Evolutionary conservation across 1,140 invertebrate genomes (phyloP), one percentile per base, ranked within the genome.

Genomic region (Trichoplusia ni): DNA sequence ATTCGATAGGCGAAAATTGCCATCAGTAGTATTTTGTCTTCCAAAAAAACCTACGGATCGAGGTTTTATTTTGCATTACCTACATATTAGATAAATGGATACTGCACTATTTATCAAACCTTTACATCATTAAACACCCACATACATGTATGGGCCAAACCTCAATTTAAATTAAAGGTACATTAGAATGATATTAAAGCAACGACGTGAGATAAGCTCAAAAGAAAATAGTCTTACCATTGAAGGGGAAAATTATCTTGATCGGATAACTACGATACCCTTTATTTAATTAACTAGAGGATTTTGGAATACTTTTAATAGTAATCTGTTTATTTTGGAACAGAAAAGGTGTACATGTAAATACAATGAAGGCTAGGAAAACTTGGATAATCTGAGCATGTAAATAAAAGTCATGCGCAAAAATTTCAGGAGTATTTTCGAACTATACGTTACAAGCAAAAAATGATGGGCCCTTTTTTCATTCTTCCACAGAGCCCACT

Each of bases 231-330:
- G 66, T 60, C 68, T 71, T 67, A 64, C 59, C 62, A 46, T 23
- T 56, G 68, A 66, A 69, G 62, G 59, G 58, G 70, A 71, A 71
- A 71, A 71, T 71, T 64, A 64, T 64, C 64, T 56, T 67, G 64
- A 71, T 71, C 61, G 69, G 69, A 71, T 71, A 67, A 71, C 29
- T 27, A 35, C n/a, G n/a, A n/a, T n/a, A n/a, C 44, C 16, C 56
- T 47, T 21, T 42, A 19, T 31, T 71, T 71, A 71, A 71, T 71
- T 71, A 71, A 70, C 47, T 44, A 37, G 40, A 38, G 27, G 54
- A 60, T 64, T 59, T 51, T 64, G 58, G 38, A 64, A 13, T 2
- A 19, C 11, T 46, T 46, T 23, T 5, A 13, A 16, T 1, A 1
- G n/a, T 47, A 6, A 35, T 16, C 14, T n/a, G n/a, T 4, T 38